A percentile compares a stretch with the other conserved stretches of the same genome.
These are phyloP conservation scores for Sturnus vulgaris DNA, from an alignment of 2,113 vertebrate genomes.

Conservation along the genomic window DNA sequence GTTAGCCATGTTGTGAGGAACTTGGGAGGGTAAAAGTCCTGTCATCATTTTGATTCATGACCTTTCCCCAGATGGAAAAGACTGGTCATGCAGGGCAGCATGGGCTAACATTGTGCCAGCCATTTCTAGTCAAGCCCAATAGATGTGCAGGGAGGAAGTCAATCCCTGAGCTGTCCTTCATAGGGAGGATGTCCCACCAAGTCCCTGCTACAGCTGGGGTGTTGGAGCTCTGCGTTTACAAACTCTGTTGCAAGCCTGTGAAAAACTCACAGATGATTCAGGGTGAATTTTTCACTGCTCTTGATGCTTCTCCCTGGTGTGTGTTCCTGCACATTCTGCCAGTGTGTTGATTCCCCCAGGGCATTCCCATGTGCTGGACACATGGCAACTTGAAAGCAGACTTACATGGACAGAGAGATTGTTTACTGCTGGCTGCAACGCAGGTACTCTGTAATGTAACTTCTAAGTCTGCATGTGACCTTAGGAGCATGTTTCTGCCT, in stretches of 20 bases:
- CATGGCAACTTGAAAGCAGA: neutral
- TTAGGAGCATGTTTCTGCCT: neutral
- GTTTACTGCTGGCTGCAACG: neutral
- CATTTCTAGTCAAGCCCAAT: neutral
- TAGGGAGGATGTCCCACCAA: neutral
- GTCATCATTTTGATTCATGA: neutral
- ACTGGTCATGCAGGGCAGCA: neutral
- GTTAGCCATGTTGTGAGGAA: neutral
- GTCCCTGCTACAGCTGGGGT: neutral
- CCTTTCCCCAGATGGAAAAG: neutral
- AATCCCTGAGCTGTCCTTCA: neutral
- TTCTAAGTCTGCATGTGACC: neutral
- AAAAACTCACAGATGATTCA: neutral
- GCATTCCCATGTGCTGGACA: neutral
- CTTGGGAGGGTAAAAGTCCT: neutral
- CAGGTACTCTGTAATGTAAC: neutral
- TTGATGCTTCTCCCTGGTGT: neutral
- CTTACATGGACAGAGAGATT: neutral
- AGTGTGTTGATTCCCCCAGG: neutral
- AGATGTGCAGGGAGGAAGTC: neutral
- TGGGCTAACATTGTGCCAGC: neutral
- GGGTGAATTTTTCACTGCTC: neutral
- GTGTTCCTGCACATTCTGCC: neutral
- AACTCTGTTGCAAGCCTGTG: neutral
- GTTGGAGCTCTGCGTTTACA: neutral